phyloP scores from a whole-genome alignment of 2,113 vertebrate genomes.

The Hymenochirus boettgeri region DNA sequence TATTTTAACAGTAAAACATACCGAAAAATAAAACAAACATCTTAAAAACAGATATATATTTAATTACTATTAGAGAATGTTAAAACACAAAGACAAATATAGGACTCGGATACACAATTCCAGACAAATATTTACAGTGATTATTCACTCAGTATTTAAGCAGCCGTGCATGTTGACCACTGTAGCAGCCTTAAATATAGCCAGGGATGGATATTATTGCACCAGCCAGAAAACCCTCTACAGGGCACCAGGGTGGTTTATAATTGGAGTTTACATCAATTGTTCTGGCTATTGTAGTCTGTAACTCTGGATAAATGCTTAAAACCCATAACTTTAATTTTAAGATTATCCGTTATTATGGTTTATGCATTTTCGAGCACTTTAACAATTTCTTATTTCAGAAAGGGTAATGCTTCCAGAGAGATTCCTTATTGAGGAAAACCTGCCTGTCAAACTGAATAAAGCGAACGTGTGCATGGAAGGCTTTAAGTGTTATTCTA shows the following conservation, averaged over 20 bases:
- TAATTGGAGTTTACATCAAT: no score
- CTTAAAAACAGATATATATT: not conserved
- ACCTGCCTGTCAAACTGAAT: not conserved
- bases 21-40: not conserved
- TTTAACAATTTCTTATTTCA: no score
- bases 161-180: conserved; percentile 48
- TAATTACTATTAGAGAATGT: no score
- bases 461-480: no score
- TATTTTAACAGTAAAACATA: not conserved
- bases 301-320: no score
- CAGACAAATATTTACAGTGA: not conserved
- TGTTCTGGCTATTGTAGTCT: no score
- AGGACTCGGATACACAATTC: not conserved
- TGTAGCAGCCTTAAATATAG: conserved; percentile 51
- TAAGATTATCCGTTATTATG: no score
- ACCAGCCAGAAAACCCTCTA: conserved; percentile 44
- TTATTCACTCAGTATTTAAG: conserved; percentile 18
- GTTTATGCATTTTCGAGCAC: no score
- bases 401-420: not conserved
- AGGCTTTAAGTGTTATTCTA: no score
- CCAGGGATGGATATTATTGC: conserved; percentile 53
- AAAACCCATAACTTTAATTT: no score
- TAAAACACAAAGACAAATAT: no score
- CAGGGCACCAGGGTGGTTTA: no score
- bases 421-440: not conserved